phyloP scores from a whole-genome alignment of 2,113 vertebrate genomes.

The Embiotoca jacksoni region DNA sequence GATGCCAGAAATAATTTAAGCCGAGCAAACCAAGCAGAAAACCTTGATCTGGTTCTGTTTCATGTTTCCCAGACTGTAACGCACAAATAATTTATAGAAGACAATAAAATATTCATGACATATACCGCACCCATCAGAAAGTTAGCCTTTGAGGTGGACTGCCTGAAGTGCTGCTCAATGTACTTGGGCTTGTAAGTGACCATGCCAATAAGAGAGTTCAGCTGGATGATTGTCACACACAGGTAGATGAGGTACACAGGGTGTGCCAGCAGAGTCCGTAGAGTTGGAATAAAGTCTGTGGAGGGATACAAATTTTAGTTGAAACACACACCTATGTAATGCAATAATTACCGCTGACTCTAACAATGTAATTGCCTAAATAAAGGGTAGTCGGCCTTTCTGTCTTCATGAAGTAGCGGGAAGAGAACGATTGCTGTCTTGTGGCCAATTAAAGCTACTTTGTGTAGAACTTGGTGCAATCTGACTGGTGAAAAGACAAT shows the following conservation, averaged over 20 bases:
- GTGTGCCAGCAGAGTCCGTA: slow-evolving; percentile 87
- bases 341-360: neutral
- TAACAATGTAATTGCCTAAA: neutral
- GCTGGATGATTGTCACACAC: slow-evolving; percentile 81
- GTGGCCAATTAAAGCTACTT: neutral
- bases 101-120: neutral
- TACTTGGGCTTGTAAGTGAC: slow-evolving; percentile 92
- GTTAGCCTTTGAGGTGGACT: slow-evolving; percentile 88
- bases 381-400: too few relatives aligned
- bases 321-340: slow-evolving; percentile 1
- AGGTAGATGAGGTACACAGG: slow-evolving; percentile 85
- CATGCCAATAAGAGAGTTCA: slow-evolving; percentile 85
- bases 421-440: neutral
- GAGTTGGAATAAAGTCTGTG: slow-evolving; percentile 87
- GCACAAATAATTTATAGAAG: slow-evolving; percentile 20
- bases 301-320: neutral
- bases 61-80: slow-evolving; percentile 1
- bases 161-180: slow-evolving; percentile 92
- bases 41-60: neutral
- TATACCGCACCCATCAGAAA: slow-evolving; percentile 86
- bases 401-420: too few relatives aligned
- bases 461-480: too few relatives aligned
- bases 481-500: too few relatives aligned
- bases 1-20: neutral
- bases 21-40: slow-evolving; percentile 9